Base-by-base conservation (phyloP, 1,140 invertebrate species). In the Diachasma alloeum region DNA sequence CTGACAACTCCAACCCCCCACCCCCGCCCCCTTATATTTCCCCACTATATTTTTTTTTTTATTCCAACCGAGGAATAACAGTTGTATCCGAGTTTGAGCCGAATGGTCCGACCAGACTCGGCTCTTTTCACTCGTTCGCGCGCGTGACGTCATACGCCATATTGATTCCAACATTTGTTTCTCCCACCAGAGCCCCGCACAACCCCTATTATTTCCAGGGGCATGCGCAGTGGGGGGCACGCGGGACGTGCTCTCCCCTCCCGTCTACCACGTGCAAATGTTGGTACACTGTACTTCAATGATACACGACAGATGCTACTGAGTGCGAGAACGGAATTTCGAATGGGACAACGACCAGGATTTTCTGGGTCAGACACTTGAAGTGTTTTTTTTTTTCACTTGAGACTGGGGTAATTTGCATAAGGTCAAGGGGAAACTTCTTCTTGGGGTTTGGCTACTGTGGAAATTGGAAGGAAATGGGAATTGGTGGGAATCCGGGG, bases 141-240 rank as follows among this genome's bases (percentile, higher is more conserved):
- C 79, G 75, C 79, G 26, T 91, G 91, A 91, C 90, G 90, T 91
- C 90, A 91, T 84, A 24, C 67, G 79, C 80, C 46, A 83, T 90
- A 91, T 91, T 89, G 90, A 91, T 88, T 88, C 77, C 69, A 46
- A 67, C 56, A 24, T 74, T 42, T 24, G 24, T 26, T 63, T 63
- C 59, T 31, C 59, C 59, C 70, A 8, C 42, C 31, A 36, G 36
- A 69, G 44, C 72, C 81, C 80, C 87, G 86, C 87, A 88, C 82
- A 85, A 88, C 86, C 82, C 66, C 59, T 63, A 13, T 63, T 63
- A 63, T 26, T 15, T 17, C 10, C 13, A 9, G 5, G 59, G 0
- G 6, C 59, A 63, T 63, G 59, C 59, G 59, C 59, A 31, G 9
- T 42, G 48, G 48, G 9, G 4, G 6, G 13, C 44, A 6, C 48